Evolutionary conservation across 2,113 vertebrate species (phyloP).

Genomic region (Sporophila hypoxantha): DNA sequence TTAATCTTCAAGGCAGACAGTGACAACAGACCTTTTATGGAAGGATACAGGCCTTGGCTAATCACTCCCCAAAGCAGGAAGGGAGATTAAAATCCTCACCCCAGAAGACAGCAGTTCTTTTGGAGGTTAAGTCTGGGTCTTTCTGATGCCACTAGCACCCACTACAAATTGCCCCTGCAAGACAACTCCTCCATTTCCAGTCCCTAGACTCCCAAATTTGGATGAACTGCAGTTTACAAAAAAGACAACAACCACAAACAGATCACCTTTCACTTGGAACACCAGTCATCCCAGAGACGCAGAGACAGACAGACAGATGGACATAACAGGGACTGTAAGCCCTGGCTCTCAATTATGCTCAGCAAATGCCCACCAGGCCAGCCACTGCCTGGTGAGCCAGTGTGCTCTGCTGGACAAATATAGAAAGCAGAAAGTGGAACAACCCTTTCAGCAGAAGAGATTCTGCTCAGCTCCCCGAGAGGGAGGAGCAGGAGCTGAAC

Average conservation of each 20-base stretch:
- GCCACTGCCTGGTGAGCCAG: not conserved
- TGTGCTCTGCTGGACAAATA: constrained; percentile 65
- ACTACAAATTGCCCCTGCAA: not conserved
- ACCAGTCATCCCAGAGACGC: constrained; percentile 19
- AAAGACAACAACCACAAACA: not conserved
- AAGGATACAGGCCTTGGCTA: not conserved
- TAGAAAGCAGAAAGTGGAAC: constrained; percentile 64
- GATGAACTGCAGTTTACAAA: not conserved
- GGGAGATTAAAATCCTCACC: not conserved
- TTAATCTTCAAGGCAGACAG: constrained; percentile 34
- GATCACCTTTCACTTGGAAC: constrained; percentile 50
- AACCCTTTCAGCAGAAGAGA: constrained; percentile 54
- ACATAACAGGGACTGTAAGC: constrained; percentile 30
- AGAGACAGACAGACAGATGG: constrained; percentile 42
- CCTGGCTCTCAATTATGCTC: constrained; percentile 8
- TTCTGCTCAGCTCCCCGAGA: constrained; percentile 22
- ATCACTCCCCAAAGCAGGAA: not conserved
- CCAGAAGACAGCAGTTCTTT: not conserved
- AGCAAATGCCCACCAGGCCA: not conserved
- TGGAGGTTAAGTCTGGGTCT: not conserved
- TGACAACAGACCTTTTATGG: constrained; percentile 29
- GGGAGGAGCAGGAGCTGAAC: constrained; percentile 66
- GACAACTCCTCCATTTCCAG: not conserved
- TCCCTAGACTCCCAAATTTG: not conserved
- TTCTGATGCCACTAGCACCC: not conserved